These are phyloP conservation scores for Rhyacophila evoluta DNA, from an alignment of 2,888 invertebrate genomes.

Conservation along the genomic window DNA sequence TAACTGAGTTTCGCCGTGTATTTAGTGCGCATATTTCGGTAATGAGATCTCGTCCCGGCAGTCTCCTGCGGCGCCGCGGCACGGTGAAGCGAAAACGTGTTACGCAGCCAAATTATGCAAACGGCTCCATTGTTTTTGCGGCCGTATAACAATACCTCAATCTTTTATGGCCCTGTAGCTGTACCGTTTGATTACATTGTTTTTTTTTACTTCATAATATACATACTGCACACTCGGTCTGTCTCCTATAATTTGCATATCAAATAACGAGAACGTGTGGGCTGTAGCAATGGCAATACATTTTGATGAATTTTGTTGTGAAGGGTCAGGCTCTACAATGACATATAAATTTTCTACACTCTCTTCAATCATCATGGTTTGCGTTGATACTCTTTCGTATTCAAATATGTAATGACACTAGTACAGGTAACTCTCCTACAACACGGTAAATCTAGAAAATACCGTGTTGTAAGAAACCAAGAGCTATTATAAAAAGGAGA, in stretches of 20 bases:
- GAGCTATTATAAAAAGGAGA: too few species aligned
- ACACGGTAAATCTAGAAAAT: too few species aligned
- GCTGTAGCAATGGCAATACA: background rate
- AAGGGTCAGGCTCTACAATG: conserved; percentile 9
- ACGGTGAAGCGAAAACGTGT: conserved; percentile 8
- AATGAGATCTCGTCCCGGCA: background rate
- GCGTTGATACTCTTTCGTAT: too few species aligned
- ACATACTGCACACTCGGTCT: background rate
- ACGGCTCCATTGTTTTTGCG: conserved; percentile 17
- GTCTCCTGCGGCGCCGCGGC: background rate
- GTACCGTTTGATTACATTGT: conserved; percentile 9
- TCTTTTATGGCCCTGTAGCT: background rate
- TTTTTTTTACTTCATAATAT: background rate
- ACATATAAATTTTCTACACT: too few species aligned
- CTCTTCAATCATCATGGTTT: too few species aligned
- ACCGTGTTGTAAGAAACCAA: too few species aligned
- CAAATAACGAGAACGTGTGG: background rate
- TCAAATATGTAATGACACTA: too few species aligned
- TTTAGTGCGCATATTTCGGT: background rate
- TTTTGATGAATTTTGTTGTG: conserved; percentile 8
- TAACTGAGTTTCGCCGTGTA: background rate
- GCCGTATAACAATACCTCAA: conserved; percentile 6
- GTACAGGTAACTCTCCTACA: too few species aligned
- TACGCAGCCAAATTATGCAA: conserved; percentile 17
- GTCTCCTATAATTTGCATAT: conserved; percentile 11